These are phyloP conservation scores for Pseudomyrmex cubaensis DNA, from an alignment of 1,140 invertebrate species.

Conservation along the genomic window DNA sequence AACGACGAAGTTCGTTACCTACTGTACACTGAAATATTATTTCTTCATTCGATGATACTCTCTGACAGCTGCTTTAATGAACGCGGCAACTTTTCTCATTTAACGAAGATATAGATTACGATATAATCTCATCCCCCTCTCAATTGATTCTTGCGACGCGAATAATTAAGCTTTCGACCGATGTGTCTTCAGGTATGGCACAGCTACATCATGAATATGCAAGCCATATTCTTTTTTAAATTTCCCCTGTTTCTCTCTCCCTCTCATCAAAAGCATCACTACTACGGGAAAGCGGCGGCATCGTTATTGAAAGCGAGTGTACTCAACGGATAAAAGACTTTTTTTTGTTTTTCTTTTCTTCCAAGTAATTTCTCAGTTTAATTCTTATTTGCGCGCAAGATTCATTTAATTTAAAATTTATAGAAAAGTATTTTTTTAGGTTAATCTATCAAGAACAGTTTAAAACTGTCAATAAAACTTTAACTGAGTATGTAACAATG, in stretches of 20 bases:
- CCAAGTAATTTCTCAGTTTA: constrained; percentile 30
- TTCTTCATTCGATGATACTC: constrained; percentile 64
- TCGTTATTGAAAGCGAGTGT: constrained; percentile 42
- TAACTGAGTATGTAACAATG: not conserved
- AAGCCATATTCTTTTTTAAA: constrained; percentile 62
- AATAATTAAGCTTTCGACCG: constrained; percentile 72
- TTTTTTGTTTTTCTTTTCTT: constrained; percentile 46
- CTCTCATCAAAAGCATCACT: not conserved
- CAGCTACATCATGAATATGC: constrained; percentile 70
- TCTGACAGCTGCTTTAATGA: constrained; percentile 58
- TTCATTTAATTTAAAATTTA: constrained; percentile 30
- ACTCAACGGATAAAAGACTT: constrained; percentile 54
- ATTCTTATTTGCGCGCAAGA: not conserved
- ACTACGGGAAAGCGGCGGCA: not conserved
- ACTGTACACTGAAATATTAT: constrained; percentile 24
- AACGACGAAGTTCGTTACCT: constrained; percentile 62
- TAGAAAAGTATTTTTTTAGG: not conserved
- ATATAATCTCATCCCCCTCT: constrained; percentile 43
- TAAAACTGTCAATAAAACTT: not conserved
- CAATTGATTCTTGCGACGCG: constrained; percentile 53
- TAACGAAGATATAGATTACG: constrained; percentile 67
- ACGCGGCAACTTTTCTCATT: constrained; percentile 68
- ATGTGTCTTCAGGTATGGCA: constrained; percentile 68
- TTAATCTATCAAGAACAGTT: constrained; percentile 10
- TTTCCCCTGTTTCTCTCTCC: not conserved